Conservation (phyloP, 2,797 vertebrate species). For the Karalla daura region DNA sequence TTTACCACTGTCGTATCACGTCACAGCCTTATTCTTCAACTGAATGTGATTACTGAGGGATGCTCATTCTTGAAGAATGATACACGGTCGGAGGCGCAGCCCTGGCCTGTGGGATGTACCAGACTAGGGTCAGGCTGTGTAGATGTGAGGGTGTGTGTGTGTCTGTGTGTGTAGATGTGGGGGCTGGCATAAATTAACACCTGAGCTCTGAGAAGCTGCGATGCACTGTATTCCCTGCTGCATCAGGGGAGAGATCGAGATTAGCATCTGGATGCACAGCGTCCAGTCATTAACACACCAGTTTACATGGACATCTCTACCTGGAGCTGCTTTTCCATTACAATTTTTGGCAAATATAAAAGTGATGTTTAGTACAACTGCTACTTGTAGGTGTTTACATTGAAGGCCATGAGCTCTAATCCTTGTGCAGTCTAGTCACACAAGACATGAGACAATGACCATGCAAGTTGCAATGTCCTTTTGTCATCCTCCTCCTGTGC, state of each 20-base stretch:
- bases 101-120: slow-evolving; percentile 23
- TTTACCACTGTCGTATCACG: slow-evolving; percentile 2
- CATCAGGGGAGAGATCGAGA: slow-evolving; percentile 41
- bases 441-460: too few relatives aligned
- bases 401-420: too few relatives aligned
- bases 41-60: neutral
- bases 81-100: slow-evolving; percentile 26
- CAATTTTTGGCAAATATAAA: too few relatives aligned
- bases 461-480: too few relatives aligned
- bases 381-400: too few relatives aligned
- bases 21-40: neutral
- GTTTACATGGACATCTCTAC: slow-evolving; percentile 17
- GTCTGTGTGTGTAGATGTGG: too few relatives aligned
- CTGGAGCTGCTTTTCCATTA: neutral
- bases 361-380: too few relatives aligned
- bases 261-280: slow-evolving; percentile 77
- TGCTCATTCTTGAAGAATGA: slow-evolving; percentile 25
- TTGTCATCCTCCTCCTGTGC: too few relatives aligned
- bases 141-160: slow-evolving; percentile 69
- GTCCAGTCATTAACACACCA: slow-evolving; percentile 61
- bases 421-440: too few relatives aligned
- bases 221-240: slow-evolving; percentile 39
- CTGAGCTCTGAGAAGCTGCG: slow-evolving; percentile 67
- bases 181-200: slow-evolving; percentile 82
- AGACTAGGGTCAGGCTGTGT: slow-evolving; percentile 61